Percentiles rank a stretch among this genome's conserved stretches.
Conservation (phyloP, 2,113 vertebrate genomes). For the Sclerurus mexicanus region DNA sequence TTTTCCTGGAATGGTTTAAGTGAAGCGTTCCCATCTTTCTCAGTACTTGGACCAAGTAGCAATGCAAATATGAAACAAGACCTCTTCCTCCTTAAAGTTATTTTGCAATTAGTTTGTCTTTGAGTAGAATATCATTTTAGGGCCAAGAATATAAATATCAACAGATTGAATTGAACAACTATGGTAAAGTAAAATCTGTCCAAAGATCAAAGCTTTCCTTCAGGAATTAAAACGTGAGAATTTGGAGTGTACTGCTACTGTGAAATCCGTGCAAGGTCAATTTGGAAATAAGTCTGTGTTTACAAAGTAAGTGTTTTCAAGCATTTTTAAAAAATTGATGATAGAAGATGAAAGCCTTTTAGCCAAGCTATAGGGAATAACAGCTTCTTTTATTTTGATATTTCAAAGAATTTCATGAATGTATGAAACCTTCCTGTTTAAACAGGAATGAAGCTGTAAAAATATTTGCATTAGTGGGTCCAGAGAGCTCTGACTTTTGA, state of each 20-base stretch:
- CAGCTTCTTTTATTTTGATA: constrained; percentile 47
- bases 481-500: constrained; percentile 42
- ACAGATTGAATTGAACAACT: constrained; percentile 17
- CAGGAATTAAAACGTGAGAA: neutral
- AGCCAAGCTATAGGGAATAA: constrained; percentile 39
- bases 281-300: constrained; percentile 23
- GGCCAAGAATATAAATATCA: neutral
- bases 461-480: constrained; percentile 40
- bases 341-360: constrained; percentile 42
- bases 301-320: constrained; percentile 35
- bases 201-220: constrained; percentile 38
- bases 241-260: neutral
- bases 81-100: neutral
- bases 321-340: constrained; percentile 7
- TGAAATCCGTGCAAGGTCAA: neutral
- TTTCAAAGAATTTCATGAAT: constrained; percentile 53
- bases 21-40: constrained; percentile 1
- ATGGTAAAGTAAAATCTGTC: neutral
- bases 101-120: neutral
- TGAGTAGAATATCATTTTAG: neutral
- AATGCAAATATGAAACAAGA: neutral
- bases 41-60: neutral
- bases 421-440: constrained; percentile 40
- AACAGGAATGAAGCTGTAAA: constrained; percentile 55
- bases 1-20: constrained; percentile 24